Conservation (phyloP, 2,113 vertebrate genomes). For the Malurus elegans region DNA sequence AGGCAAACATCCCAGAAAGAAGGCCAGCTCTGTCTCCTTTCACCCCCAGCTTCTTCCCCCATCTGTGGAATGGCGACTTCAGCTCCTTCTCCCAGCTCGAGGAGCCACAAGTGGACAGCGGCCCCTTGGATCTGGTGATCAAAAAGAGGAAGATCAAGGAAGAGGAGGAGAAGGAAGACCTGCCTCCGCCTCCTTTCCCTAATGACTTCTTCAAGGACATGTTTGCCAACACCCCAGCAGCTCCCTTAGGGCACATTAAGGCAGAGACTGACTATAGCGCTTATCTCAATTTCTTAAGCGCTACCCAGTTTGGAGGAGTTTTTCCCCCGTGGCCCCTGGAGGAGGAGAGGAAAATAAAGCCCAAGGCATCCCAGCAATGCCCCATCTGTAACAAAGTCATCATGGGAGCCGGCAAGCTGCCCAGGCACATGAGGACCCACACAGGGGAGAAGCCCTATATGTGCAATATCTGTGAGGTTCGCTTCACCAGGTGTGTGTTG, state of each 20-base stretch:
- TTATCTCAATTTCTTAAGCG: conserved; percentile 92
- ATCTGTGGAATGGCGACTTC: conserved; percentile 88
- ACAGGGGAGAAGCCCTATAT: conserved; percentile 98
- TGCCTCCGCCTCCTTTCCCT: conserved; percentile 79
- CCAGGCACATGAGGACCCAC: conserved; percentile 96
- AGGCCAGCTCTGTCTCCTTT: conserved; percentile 85
- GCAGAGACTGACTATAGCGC: conserved; percentile 90
- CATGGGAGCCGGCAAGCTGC: conserved; percentile 96
- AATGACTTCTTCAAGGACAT: conserved; percentile 92
- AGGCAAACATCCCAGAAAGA: conserved; percentile 82
- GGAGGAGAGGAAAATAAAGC: conserved; percentile 96
- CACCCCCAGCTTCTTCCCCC: conserved; percentile 88
- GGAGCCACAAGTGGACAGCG: conserved; percentile 76
- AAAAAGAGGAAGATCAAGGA: conserved; percentile 94
- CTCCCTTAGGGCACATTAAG: conserved; percentile 85
- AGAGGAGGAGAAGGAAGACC: conserved; percentile 90
- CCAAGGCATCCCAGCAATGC: conserved; percentile 97
- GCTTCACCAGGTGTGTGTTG: conserved; percentile 91
- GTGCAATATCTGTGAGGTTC: conserved; percentile 98
- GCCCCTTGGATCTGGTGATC: conserved; percentile 90
- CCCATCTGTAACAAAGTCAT: conserved; percentile 99
- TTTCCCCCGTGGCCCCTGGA: conserved; percentile 95
- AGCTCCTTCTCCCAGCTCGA: conserved; percentile 82
- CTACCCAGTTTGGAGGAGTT: conserved; percentile 87
- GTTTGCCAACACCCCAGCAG: conserved; percentile 73